Percentiles rank a stretch among this genome's conserved stretches.
phyloP scores from a whole-genome alignment of 1,140 invertebrate genomes.

The Agrypnia vestita region DNA sequence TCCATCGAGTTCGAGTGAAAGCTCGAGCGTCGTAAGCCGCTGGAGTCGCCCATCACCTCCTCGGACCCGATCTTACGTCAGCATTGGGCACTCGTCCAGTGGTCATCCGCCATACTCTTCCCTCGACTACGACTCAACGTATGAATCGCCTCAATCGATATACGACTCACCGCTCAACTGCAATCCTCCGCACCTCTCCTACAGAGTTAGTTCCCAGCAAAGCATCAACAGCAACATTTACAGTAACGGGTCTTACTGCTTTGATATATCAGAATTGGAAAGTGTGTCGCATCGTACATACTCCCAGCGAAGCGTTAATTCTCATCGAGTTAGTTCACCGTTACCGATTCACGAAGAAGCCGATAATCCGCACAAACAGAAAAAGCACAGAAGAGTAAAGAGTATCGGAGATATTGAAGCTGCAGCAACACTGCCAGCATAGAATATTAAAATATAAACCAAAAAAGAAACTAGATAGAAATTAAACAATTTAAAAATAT shows the following conservation, averaged over 20 bases:
- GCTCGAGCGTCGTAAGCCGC: slow-evolving; percentile 71
- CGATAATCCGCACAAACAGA: slow-evolving; percentile 67
- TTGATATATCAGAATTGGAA: slow-evolving; percentile 55
- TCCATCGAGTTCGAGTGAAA: slow-evolving; percentile 76
- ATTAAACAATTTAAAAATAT: slow-evolving; percentile 11
- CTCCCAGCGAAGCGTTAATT: slow-evolving; percentile 67
- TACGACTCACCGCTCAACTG: slow-evolving; percentile 57
- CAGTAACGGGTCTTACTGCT: slow-evolving; percentile 66
- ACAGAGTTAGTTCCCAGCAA: slow-evolving; percentile 60
- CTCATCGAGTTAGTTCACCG: slow-evolving; percentile 71
- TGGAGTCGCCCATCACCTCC: slow-evolving; percentile 65
- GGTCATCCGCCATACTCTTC: slow-evolving; percentile 54
- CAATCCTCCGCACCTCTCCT: slow-evolving; percentile 51
- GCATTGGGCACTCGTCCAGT: slow-evolving; percentile 68
- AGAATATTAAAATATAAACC: background rate
- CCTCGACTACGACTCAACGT: slow-evolving; percentile 55
- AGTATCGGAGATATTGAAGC: slow-evolving; percentile 83
- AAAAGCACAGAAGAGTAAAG: slow-evolving; percentile 79
- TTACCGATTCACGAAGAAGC: slow-evolving; percentile 68
- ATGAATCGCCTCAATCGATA: slow-evolving; percentile 56
- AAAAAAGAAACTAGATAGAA: slow-evolving; percentile 9
- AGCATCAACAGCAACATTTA: slow-evolving; percentile 61
- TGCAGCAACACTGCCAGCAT: slow-evolving; percentile 61
- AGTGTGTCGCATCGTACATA: slow-evolving; percentile 55
- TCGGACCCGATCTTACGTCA: slow-evolving; percentile 69